These are phyloP conservation scores for Drosophila barbarae DNA, from an alignment of 2,888 invertebrate genomes.

Conservation along the genomic window DNA sequence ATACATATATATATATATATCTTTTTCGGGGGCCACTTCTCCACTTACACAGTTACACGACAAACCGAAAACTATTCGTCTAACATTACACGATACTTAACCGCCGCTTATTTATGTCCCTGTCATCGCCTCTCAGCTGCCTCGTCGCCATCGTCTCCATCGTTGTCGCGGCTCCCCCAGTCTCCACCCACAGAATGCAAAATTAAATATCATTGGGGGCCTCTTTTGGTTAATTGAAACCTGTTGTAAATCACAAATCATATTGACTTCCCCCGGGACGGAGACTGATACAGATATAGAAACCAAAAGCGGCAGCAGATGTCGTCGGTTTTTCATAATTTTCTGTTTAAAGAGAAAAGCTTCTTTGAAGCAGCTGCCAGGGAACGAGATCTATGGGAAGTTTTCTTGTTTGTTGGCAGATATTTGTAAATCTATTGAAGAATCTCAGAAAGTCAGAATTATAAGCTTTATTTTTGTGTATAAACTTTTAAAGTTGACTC, in stretches of 20 bases:
- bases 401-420: neutral
- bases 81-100: constrained; percentile 69
- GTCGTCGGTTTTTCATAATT: constrained; percentile 66
- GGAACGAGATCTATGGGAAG: constrained; percentile 4
- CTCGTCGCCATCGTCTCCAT: constrained; percentile 33
- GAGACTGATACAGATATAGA: constrained; percentile 47
- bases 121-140: constrained; percentile 77
- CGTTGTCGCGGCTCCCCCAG: constrained; percentile 26
- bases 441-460: neutral
- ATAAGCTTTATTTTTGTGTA: neutral
- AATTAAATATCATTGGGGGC: constrained; percentile 21
- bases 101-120: constrained; percentile 75
- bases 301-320: constrained; percentile 47
- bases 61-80: constrained; percentile 65
- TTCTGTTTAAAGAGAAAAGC: constrained; percentile 20
- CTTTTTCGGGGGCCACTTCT: constrained; percentile 38
- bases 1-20: neutral
- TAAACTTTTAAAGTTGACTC: neutral
- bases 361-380: constrained; percentile 16
- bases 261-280: constrained; percentile 49
- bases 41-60: constrained; percentile 50
- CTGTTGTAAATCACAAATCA: constrained; percentile 75
- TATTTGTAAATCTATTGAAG: neutral
- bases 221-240: constrained; percentile 69
- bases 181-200: constrained; percentile 19